A percentile compares a stretch with the other conserved stretches of the same genome.
Conservation (phyloP, 2,113 vertebrate species). For the Crotalus helleri region DNA sequence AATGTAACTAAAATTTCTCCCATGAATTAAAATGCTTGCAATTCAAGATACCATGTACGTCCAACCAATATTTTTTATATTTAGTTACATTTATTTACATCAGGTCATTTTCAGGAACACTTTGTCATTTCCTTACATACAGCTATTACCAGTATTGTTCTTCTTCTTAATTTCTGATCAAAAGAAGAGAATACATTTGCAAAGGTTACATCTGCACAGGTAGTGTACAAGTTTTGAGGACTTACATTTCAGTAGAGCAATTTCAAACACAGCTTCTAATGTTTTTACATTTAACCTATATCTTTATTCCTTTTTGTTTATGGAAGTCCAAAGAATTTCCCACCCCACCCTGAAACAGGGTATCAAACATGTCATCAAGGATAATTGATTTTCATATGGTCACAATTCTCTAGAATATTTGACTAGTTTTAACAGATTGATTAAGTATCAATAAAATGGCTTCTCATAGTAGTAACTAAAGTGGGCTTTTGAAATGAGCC, state of each 20-base stretch:
- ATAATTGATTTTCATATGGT: constrained; percentile 43
- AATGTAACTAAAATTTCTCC: neutral
- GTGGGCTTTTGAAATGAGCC: constrained; percentile 23
- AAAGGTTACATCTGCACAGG: neutral
- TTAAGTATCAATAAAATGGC: constrained; percentile 29
- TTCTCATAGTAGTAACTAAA: constrained; percentile 35
- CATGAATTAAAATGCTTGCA: neutral
- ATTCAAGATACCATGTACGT: neutral
- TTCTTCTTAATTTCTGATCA: neutral
- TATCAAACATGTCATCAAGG: constrained; percentile 35
- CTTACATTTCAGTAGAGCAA: neutral
- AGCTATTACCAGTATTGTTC: constrained; percentile 1
- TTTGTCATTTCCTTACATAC: neutral
- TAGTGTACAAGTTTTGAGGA: neutral
- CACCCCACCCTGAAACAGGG: constrained; percentile 30
- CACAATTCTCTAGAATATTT: neutral
- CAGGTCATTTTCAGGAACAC: neutral
- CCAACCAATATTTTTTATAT: neutral
- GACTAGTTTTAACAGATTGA: constrained; percentile 24
- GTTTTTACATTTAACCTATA: neutral
- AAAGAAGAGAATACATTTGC: neutral
- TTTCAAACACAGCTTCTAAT: neutral
- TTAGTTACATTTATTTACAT: neutral
- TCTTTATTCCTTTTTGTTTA: constrained; percentile 32
- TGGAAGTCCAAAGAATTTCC: neutral